These are phyloP conservation scores for Dynastes hyllus DNA, from an alignment of 2,888 invertebrate species.

Conservation along the genomic window DNA sequence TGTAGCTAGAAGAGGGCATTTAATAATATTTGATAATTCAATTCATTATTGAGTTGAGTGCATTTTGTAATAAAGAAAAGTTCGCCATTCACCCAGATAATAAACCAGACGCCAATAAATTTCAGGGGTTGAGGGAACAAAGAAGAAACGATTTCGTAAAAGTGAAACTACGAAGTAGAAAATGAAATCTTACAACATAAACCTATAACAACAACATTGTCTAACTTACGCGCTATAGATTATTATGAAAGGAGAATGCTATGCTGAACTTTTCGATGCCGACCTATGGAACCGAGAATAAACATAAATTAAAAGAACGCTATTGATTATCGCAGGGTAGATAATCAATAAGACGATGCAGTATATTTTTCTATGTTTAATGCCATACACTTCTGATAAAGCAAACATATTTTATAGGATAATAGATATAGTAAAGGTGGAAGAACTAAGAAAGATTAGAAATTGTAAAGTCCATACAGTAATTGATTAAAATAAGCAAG, in stretches of 20 bases:
- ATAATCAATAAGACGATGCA: constrained; percentile 18
- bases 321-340: constrained; percentile 22
- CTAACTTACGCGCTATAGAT: not conserved
- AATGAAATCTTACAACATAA: not conserved
- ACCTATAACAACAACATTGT: not conserved
- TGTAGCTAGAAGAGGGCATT: no score
- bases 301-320: constrained; percentile 13
- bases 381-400: not conserved
- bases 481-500: no score
- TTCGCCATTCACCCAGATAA: no score
- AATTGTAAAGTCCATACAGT: no score
- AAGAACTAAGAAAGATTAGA: no score
- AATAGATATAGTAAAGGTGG: not conserved
- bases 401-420: not conserved
- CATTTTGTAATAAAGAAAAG: no score
- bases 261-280: not conserved
- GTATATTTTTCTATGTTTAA: not conserved
- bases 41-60: no score
- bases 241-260: not conserved
- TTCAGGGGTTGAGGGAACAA: no score
- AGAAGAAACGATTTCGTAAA: not conserved
- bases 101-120: no score
- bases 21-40: no score
- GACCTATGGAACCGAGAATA: constrained; percentile 8
- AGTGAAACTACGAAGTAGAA: not conserved